phyloP scores from a whole-genome alignment of 2,113 vertebrate genomes.

The Prietella phreatophila region DNA sequence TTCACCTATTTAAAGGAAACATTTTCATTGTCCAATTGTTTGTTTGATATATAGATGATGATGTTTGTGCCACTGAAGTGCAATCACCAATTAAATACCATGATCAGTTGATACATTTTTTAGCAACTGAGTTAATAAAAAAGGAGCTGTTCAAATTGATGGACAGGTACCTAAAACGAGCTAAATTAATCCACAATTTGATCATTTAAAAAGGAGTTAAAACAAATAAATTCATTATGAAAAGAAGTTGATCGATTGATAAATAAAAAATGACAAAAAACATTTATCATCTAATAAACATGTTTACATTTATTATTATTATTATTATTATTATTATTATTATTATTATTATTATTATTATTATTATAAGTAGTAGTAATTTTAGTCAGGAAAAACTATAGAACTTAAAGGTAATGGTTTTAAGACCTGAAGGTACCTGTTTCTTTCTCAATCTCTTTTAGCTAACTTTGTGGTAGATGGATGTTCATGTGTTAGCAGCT shows the following conservation, averaged over 20 bases:
- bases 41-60: background rate
- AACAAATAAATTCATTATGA: background rate
- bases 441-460: conserved; percentile 54
- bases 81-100: background rate
- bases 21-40: background rate
- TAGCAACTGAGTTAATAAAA: background rate
- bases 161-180: background rate
- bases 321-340: background rate
- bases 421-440: background rate
- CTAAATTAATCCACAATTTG: background rate
- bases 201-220: background rate
- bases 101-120: background rate
- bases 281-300: background rate
- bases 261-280: background rate
- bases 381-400: background rate
- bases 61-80: background rate
- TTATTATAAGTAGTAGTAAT: background rate
- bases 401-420: background rate
- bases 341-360: background rate
- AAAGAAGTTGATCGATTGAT: background rate
- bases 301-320: background rate
- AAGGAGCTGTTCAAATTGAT: background rate
- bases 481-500: conserved; percentile 88
- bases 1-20: background rate
- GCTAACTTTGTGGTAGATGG: conserved; percentile 88